Base-by-base conservation (phyloP, 2,113 vertebrate species). In the Toxostoma redivivum region DNA sequence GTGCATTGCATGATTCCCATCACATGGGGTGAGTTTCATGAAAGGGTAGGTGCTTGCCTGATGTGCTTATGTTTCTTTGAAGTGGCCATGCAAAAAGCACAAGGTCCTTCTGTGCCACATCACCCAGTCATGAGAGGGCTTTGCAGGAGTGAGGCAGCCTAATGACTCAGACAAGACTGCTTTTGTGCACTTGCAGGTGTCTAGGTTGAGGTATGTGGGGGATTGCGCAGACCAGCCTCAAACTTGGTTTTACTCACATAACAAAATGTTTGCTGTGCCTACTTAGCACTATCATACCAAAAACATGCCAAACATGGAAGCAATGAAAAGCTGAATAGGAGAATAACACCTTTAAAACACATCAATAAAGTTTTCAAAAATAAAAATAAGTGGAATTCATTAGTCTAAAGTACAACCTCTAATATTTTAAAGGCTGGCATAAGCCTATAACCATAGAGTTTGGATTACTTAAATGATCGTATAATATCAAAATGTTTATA, bases 401-500 rank as follows among this genome's bases (percentile, higher is more conserved):
- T 80, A 81, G 45, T 71, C 25, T 86, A 37, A 88, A 94, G 31
- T 71, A 42, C 6, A 88, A 15, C 25, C 28, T 60, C 71, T 81
- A 67, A 66, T 84, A 31, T 94, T 96, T 91, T 82, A 90, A 88
- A 90, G 33, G 57, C 54, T 88, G 28, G 10, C 44, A 58, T 77
- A 81, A 94, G 30, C 57, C 58, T 85, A 58, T 81, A 95, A 83
- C 28, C 47, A 84, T 42, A 69, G 81, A 48, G n/a, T 91, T 76
- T 11, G 6, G 42, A 88, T 47, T 64, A 67, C 57, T 94, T 74
- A 83, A 92, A 74, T 64, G 67, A 60, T 53, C 0, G 0, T 93
- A 60, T 88, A 92, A 86, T 71, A 83, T 11, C 28, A 69, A 90
- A 92, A 67, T 93, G 11, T 94, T 96, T 95, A 53, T 84, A n/a